Evolutionary conservation across 2,888 invertebrate genomes (phyloP).

Genomic region (Apodemia mormo): DNA sequence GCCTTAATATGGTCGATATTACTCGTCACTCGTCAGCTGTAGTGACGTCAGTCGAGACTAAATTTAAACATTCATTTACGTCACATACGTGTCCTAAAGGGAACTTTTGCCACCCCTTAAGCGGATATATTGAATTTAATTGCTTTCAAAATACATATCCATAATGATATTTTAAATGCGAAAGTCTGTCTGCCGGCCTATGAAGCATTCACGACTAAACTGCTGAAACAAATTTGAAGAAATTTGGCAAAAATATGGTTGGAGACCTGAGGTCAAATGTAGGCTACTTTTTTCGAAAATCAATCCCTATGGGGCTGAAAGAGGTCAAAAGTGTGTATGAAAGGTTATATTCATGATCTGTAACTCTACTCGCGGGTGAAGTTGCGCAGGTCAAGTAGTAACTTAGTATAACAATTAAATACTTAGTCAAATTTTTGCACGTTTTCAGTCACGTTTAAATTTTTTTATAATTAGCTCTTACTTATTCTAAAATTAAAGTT

Average conservation of each 20-base stretch:
- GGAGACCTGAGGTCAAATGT: too few relatives aligned
- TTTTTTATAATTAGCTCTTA: neutral
- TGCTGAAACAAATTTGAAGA: too few relatives aligned
- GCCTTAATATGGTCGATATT: conserved; percentile 44
- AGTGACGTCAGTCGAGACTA: conserved; percentile 62
- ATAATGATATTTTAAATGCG: too few relatives aligned
- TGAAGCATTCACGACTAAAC: too few relatives aligned
- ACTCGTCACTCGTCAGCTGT: conserved; percentile 56
- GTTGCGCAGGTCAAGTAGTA: neutral
- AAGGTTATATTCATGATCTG: too few relatives aligned
- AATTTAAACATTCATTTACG: conserved; percentile 52
- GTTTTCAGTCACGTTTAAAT: neutral
- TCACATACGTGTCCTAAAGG: conserved; percentile 50
- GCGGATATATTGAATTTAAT: conserved; percentile 12
- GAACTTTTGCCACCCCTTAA: conserved; percentile 30
- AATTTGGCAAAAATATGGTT: too few relatives aligned
- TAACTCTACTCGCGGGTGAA: too few relatives aligned
- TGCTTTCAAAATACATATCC: neutral
- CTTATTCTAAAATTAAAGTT: neutral
- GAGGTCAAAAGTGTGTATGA: too few relatives aligned
- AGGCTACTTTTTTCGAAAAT: too few relatives aligned
- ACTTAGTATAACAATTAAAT: neutral
- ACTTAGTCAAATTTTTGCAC: neutral
- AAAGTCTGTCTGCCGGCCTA: too few relatives aligned
- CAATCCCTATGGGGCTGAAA: too few relatives aligned